Evolutionary conservation across 2,797 vertebrate species (phyloP).

Genomic region (Prionace glauca): DNA sequence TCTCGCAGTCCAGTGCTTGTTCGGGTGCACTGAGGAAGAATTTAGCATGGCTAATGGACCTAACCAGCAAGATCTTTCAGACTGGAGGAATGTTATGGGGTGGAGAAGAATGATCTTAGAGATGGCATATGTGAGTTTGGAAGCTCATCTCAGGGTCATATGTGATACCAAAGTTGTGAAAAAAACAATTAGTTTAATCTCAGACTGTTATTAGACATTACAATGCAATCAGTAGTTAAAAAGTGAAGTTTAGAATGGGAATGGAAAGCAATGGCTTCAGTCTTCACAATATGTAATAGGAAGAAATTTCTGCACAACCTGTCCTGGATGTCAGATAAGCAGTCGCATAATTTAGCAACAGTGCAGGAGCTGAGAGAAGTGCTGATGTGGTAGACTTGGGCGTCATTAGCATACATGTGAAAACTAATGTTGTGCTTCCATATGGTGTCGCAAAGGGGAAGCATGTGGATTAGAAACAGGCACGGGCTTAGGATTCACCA

Average conservation of each 20-base stretch:
- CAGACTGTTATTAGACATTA: not conserved
- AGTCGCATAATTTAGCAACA: not conserved
- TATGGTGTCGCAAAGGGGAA: not conserved
- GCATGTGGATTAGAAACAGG: not conserved
- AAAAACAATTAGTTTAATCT: not conserved
- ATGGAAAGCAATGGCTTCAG: not conserved
- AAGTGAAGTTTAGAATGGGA: too few relatives aligned
- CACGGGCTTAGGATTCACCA: not conserved
- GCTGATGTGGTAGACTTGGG: not conserved
- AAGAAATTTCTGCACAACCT: not conserved
- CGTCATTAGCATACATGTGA: not conserved
- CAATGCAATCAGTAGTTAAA: too few relatives aligned
- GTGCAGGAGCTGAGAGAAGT: not conserved
- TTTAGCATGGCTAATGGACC: too few relatives aligned
- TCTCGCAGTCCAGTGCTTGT: too few relatives aligned
- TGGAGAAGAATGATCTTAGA: not conserved
- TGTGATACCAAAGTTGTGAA: not conserved
- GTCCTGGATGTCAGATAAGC: not conserved
- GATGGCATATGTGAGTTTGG: not conserved
- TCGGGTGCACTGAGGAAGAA: too few relatives aligned
- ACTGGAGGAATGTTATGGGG: not conserved
- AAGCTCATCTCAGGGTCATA: not conserved
- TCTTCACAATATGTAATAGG: not conserved
- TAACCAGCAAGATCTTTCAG: too few relatives aligned
- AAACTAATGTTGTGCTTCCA: not conserved